A percentile compares a stretch with the other conserved stretches of the same genome.
These are phyloP conservation scores for Neoascia interrupta DNA, from an alignment of 2,888 invertebrate genomes.

Conservation along the genomic window DNA sequence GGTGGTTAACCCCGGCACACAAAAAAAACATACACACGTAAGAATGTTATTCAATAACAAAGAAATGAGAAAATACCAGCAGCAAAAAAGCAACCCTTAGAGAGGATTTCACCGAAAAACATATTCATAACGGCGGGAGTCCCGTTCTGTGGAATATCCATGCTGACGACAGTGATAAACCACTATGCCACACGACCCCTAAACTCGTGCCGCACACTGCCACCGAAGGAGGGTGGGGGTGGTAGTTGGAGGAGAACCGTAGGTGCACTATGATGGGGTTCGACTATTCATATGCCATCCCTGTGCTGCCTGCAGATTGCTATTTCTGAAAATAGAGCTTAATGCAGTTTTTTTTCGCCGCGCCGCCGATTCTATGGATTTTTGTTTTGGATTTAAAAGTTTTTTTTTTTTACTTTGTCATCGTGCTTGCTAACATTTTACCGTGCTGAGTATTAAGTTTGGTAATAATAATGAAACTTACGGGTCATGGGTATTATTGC, in stretches of 20 bases:
- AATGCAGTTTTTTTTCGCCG: conserved; percentile 34
- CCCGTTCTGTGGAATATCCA: conserved; percentile 35
- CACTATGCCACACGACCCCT: conserved; percentile 36
- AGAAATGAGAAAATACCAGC: conserved; percentile 40
- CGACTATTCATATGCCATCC: conserved; percentile 9
- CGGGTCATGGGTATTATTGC: conserved; percentile 31
- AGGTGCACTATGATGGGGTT: conserved; percentile 14
- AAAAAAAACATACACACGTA: conserved; percentile 20
- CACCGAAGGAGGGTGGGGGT: conserved; percentile 18
- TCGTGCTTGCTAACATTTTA: conserved; percentile 12
- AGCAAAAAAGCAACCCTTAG: conserved; percentile 44
- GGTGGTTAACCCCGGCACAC: conserved; percentile 42
- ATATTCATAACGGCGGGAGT: conserved; percentile 39
- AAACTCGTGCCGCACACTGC: too few relatives aligned
- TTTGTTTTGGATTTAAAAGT: conserved; percentile 6
- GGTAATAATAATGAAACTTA: conserved; percentile 36
- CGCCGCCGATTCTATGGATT: conserved; percentile 13
- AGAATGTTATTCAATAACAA: conserved; percentile 63
- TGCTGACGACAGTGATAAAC: conserved; percentile 66
- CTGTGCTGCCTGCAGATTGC: conserved; percentile 26
- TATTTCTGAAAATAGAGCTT: conserved; percentile 42
- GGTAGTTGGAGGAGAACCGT: not conserved
- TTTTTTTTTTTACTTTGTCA: conserved; percentile 1
- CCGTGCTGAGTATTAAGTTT: conserved; percentile 58
- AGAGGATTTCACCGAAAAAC: conserved; percentile 36